These are phyloP conservation scores for Thecophora atra DNA, from an alignment of 2,888 invertebrate species.

Conservation along the genomic window DNA sequence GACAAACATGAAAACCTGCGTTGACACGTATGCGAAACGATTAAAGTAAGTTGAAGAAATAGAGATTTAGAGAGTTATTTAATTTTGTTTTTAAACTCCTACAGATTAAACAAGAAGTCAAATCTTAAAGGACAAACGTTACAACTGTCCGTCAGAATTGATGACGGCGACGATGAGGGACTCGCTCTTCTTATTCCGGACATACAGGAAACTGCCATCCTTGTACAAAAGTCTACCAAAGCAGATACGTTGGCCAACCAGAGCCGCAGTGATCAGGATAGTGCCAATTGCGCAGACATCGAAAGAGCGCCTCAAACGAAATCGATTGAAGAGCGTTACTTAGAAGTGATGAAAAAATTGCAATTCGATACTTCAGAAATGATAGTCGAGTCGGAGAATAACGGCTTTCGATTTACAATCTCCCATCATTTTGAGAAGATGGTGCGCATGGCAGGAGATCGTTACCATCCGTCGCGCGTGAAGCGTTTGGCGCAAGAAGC, in stretches of 20 bases:
- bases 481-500: conserved; percentile 95
- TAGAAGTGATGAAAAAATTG: conserved; percentile 86
- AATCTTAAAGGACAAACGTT: conserved; percentile 66
- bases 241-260: conserved; percentile 58
- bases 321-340: conserved; percentile 80
- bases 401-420: conserved; percentile 83
- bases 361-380: conserved; percentile 95
- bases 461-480: conserved; percentile 86
- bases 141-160: conserved; percentile 66
- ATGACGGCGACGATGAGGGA: conserved; percentile 89
- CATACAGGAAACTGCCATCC: conserved; percentile 73
- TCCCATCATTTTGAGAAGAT: conserved; percentile 91
- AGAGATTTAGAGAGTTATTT: not conserved
- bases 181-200: conserved; percentile 89
- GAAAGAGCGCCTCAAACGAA: conserved; percentile 68
- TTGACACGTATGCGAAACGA: conserved; percentile 89
- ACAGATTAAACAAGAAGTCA: conserved; percentile 73
- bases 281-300: conserved; percentile 52
- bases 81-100: conserved; percentile 37
- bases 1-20: conserved; percentile 88
- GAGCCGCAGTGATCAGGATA: conserved; percentile 46
- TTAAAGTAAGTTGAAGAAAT: conserved; percentile 71
- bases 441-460: conserved; percentile 85
- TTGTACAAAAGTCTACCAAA: conserved; percentile 62
- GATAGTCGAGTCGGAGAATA: conserved; percentile 81